Evolutionary conservation across 2,797 vertebrate genomes (phyloP).

Genomic region (Leptatherina wallacei): DNA sequence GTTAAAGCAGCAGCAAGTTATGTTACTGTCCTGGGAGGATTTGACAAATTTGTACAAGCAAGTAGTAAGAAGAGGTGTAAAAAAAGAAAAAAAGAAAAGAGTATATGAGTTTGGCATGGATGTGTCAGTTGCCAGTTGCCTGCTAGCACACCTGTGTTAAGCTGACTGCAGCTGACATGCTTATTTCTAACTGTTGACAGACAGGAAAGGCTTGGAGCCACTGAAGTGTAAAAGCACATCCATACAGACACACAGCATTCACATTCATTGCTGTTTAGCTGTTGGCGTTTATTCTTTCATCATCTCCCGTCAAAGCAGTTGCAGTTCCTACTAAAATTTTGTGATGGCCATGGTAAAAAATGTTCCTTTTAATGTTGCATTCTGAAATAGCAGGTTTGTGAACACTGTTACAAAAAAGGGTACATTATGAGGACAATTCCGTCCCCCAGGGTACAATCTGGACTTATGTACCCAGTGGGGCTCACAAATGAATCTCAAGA

Average conservation of each 20-base stretch:
- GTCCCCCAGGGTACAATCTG: too few relatives aligned
- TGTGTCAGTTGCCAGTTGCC: neutral
- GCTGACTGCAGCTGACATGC: constrained; percentile 38
- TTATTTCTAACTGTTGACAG: constrained; percentile 58
- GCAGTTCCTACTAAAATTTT: neutral
- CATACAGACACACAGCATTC: neutral
- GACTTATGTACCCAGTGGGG: too few relatives aligned
- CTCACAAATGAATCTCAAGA: too few relatives aligned
- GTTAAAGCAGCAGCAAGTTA: neutral
- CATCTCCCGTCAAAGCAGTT: neutral
- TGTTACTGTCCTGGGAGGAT: neutral
- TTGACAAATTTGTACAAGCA: constrained; percentile 4
- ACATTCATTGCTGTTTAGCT: neutral
- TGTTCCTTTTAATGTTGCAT: too few relatives aligned
- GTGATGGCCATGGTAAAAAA: too few relatives aligned
- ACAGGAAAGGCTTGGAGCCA: constrained; percentile 15
- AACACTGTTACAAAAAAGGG: too few relatives aligned
- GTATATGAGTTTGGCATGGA: neutral
- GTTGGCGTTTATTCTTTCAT: neutral
- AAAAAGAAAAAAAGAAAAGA: neutral
- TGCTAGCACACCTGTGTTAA: constrained; percentile 50
- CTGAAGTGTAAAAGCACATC: constrained; percentile 4
- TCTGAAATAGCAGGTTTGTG: too few relatives aligned
- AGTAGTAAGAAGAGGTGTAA: neutral
- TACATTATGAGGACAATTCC: too few relatives aligned